These are phyloP conservation scores for Panzeria rudis DNA, from an alignment of 2,888 invertebrate species.

Conservation along the genomic window DNA sequence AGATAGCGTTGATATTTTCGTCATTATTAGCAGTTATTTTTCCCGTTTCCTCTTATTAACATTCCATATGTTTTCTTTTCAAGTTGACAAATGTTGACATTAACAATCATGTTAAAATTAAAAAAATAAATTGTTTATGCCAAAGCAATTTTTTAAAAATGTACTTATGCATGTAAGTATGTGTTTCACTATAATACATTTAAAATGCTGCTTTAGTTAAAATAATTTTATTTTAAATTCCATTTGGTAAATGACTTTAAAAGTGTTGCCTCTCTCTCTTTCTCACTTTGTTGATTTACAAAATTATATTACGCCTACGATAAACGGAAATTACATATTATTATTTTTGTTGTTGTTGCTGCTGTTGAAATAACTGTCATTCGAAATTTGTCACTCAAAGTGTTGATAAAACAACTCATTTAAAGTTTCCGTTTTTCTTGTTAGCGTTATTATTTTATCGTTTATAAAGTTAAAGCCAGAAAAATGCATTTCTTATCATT, in stretches of 20 bases:
- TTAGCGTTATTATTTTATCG: not conserved
- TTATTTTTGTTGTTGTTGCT: slow-evolving; percentile 26
- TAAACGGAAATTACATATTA: not conserved
- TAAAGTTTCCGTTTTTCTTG: not conserved
- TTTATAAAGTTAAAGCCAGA: not conserved
- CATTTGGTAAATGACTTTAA: slow-evolving; percentile 23
- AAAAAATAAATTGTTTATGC: not conserved
- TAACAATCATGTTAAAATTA: not conserved
- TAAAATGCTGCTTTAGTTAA: not conserved
- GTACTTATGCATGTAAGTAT: not conserved
- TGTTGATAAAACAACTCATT: slow-evolving; percentile 37
- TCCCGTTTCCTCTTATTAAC: too few species aligned
- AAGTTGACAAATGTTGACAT: not conserved
- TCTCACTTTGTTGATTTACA: not conserved
- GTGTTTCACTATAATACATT: not conserved
- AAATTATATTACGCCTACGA: slow-evolving; percentile 13
- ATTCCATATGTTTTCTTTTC: not conserved
- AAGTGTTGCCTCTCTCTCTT: not conserved
- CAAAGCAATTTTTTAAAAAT: not conserved
- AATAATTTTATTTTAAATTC: slow-evolving; percentile 12
- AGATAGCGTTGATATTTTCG: too few species aligned
- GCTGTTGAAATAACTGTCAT: slow-evolving; percentile 25
- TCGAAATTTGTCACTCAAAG: not conserved
- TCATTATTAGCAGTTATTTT: too few species aligned
- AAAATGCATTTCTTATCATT: not conserved